Percentiles rank a stretch among this genome's conserved stretches.
Conservation (phyloP, 2,797 vertebrate genomes). For the Dryobates pubescens region DNA sequence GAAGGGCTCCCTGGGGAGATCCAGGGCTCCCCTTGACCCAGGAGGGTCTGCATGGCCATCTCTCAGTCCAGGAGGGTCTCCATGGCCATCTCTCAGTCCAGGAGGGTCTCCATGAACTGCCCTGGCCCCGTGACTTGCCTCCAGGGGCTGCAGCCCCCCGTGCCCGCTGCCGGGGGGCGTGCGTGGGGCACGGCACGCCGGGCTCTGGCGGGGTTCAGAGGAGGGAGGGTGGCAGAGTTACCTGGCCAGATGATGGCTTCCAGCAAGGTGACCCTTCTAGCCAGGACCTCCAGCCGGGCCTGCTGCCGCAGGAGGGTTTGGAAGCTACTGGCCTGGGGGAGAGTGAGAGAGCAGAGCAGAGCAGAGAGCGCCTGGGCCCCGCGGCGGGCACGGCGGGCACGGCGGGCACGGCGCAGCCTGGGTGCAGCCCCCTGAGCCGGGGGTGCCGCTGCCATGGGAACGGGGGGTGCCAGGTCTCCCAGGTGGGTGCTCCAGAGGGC, state of each 20-base stretch:
- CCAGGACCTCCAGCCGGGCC: conserved; percentile 98
- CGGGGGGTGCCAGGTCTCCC: conserved; percentile 40
- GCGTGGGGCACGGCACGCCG: rapidly evolving
- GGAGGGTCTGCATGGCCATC: neutral
- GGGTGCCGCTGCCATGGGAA: neutral
- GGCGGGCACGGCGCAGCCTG: neutral
- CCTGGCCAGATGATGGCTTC: conserved; percentile 99
- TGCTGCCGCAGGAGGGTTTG: conserved; percentile 96
- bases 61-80: neutral
- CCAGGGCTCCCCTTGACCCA: neutral
- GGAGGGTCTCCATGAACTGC: neutral
- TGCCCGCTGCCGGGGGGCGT: neutral
- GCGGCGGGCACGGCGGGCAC: neutral
- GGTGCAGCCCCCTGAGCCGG: neutral
- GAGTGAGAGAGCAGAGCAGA: conserved; percentile 87
- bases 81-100: neutral
- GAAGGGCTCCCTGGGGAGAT: no score
- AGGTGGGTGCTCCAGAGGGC: neutral
- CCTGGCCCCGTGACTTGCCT: neutral
- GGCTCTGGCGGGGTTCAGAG: neutral
- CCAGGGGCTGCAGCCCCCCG: neutral
- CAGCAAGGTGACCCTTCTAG: conserved; percentile 98
- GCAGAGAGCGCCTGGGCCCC: conserved; percentile 58
- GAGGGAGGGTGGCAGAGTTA: conserved; percentile 72
- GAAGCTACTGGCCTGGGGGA: conserved; percentile 96